phyloP scores from a whole-genome alignment of 2,113 vertebrate genomes.

The Chloropsis cyanopogon region DNA sequence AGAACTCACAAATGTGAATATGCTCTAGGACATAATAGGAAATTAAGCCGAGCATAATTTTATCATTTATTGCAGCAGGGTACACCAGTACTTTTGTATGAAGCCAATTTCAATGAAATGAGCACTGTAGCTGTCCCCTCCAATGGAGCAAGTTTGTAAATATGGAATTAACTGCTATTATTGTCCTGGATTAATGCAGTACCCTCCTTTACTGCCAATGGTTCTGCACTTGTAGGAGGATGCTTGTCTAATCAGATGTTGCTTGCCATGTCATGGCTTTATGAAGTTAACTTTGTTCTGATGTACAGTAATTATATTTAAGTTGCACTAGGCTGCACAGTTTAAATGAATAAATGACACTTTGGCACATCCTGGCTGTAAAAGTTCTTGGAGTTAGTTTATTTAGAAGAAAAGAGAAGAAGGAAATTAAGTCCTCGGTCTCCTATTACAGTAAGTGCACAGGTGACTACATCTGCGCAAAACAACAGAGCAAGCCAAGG shows the following conservation, averaged over 20 bases:
- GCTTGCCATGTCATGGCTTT: background rate
- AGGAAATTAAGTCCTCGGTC: background rate
- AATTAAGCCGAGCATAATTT: background rate
- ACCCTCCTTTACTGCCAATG: background rate
- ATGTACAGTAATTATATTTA: background rate
- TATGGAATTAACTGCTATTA: background rate
- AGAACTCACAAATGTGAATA: background rate
- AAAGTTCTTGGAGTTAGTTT: background rate
- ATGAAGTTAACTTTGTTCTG: background rate
- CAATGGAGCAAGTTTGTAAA: background rate
- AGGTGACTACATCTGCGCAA: background rate
- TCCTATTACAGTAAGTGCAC: background rate
- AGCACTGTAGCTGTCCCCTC: background rate
- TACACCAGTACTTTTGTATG: background rate
- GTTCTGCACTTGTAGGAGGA: background rate
- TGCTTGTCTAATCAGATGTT: background rate
- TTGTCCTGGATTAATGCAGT: background rate
- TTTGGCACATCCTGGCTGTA: background rate
- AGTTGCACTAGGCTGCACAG: background rate
- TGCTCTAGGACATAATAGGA: background rate
- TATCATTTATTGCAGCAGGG: background rate
- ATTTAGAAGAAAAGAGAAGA: background rate
- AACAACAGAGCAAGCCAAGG: background rate
- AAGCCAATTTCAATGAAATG: background rate
- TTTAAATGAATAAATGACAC: background rate